Base-by-base conservation (phyloP, 2,797 vertebrate species). In the Epinephelus malabaricus region DNA sequence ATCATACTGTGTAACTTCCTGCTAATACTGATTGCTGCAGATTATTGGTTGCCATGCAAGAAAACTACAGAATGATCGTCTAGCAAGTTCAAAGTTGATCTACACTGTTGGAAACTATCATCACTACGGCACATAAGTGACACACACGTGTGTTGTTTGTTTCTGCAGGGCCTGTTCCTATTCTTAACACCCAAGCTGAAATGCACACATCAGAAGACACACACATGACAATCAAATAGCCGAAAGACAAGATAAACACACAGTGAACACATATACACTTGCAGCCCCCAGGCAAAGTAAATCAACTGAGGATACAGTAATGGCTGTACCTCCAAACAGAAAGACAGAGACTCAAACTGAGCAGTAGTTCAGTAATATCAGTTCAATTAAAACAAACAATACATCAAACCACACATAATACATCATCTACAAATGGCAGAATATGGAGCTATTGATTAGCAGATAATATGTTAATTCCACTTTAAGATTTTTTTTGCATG, bases 211-310 rank as follows among this genome's bases (percentile, higher is more conserved):
- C 63, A 81, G 59, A 78, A 73, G 34, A 84, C 51, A 25, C 18
- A 72, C 69, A 74, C 80, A 69, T 50, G 45, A 81, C 30, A 47
- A 13, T 8, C 1, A 68, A 19, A 60, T 38, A 10, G 17, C 64
- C n/a, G 19, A 23, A 19, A 47, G 6, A 69, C 27, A 63, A 46
- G 50, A 46, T n/a, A 75, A 6, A 61, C 11, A 71, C 14, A 53
- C n/a, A 34, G 6, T 34, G 34, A 56, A 58, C 7, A 70, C n/a
- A 46, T 3, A 30, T n/a, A 69, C 5, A 60, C 25, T 23, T 56
- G 13, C 5, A 27, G 0, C 3, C 74, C 49, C 17, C 13, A 51
- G 58, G 64, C 45, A 13, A 45, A 59, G 7, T 8, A 15, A 47
- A 67, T 73, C 59, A 68, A 56, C 56, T 58, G 58, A 83, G 17